These are phyloP conservation scores for Drosophila ogumai DNA, from an alignment of 1,140 invertebrate genomes.

Conservation along the genomic window DNA sequence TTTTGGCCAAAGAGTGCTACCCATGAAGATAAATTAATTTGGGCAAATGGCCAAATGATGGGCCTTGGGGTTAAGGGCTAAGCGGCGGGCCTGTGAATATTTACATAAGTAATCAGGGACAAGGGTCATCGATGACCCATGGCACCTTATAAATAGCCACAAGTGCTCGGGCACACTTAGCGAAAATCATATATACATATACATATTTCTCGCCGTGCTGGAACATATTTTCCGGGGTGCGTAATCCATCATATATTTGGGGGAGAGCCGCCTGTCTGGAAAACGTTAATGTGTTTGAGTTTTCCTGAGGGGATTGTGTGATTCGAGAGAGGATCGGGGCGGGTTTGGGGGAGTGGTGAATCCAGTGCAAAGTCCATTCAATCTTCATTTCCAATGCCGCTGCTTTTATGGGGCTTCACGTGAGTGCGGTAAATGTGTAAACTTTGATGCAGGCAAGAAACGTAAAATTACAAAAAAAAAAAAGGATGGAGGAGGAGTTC, in stretches of 20 bases:
- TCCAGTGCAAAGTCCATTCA: constrained; percentile 38
- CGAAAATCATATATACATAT: too few species aligned
- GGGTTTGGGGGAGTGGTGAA: background rate
- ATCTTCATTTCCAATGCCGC: constrained; percentile 35
- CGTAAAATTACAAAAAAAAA: constrained; percentile 20
- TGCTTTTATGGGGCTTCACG: constrained; percentile 30
- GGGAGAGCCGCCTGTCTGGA: constrained; percentile 3
- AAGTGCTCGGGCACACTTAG: constrained; percentile 41
- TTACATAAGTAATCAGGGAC: constrained; percentile 47
- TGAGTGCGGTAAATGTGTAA: constrained; percentile 31
- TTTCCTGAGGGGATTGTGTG: background rate
- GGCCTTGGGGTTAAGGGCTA: constrained; percentile 38
- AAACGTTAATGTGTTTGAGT: constrained; percentile 33
- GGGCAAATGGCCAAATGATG: constrained; percentile 64
- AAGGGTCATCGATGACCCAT: constrained; percentile 45
- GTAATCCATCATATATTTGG: constrained; percentile 42
- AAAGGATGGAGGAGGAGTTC: background rate
- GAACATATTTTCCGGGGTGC: constrained; percentile 19
- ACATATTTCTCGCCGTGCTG: background rate
- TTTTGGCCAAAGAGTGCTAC: constrained; percentile 3
- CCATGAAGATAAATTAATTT: constrained; percentile 74
- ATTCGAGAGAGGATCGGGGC: background rate
- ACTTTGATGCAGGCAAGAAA: constrained; percentile 37
- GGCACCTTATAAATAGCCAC: constrained; percentile 64
- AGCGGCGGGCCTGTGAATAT: constrained; percentile 28